phyloP scores from a whole-genome alignment of 2,113 vertebrate genomes.

The Rhinichthys klamathensis region DNA sequence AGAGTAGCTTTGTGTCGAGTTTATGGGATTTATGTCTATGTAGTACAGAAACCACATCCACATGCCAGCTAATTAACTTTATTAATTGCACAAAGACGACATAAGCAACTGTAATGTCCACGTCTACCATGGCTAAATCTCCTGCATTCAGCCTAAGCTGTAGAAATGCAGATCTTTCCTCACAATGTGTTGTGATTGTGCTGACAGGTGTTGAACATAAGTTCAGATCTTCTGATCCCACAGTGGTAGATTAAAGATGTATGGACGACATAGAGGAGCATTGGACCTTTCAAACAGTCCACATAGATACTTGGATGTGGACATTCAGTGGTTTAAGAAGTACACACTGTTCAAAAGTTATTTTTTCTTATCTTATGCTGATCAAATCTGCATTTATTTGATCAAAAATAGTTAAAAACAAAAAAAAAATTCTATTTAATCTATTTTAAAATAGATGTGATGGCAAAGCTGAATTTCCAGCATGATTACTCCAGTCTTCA shows the following conservation, averaged over 20 bases:
- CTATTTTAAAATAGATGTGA: neutral
- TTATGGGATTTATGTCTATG: neutral
- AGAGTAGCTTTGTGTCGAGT: conserved; percentile 23
- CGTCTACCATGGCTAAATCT: neutral
- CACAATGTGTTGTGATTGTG: neutral
- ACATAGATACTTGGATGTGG: neutral
- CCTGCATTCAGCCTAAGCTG: neutral
- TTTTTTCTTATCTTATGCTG: neutral
- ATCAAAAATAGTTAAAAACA: neutral
- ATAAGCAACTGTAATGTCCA: neutral
- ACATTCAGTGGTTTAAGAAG: neutral
- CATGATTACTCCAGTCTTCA: neutral
- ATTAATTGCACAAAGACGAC: conserved; percentile 9
- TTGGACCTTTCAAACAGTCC: neutral
- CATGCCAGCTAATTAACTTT: conserved; percentile 33
- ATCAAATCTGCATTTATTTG: neutral
- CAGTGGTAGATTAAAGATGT: neutral
- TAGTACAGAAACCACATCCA: neutral
- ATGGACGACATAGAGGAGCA: neutral
- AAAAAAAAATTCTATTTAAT: neutral
- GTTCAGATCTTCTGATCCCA: neutral
- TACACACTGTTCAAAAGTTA: neutral
- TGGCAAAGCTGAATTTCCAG: neutral
- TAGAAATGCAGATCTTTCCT: neutral
- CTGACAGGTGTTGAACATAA: neutral